A percentile compares a stretch with the other conserved stretches of the same genome.
These are phyloP conservation scores for Xestia c-nigrum DNA, from an alignment of 2,888 invertebrate species.

Conservation along the genomic window DNA sequence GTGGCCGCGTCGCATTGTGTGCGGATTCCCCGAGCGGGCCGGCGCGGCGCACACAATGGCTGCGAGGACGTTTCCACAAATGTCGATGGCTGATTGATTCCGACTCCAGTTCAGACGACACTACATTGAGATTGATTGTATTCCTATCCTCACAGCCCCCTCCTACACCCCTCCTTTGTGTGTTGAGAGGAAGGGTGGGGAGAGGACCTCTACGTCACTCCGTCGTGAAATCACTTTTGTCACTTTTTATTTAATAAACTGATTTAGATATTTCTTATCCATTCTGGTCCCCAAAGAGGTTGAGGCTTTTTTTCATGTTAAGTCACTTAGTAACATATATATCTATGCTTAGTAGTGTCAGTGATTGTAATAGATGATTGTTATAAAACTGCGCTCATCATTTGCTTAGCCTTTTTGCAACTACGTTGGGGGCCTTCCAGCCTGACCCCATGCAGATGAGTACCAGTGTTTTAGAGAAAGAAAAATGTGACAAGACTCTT, in stretches of 20 bases:
- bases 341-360: too few relatives aligned
- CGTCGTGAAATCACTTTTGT: slow-evolving; percentile 3
- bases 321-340: not conserved
- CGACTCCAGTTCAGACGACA: slow-evolving; percentile 64
- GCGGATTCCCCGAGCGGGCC: not conserved
- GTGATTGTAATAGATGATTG: not conserved
- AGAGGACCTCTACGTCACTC: not conserved
- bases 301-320: not conserved
- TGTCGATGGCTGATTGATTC: slow-evolving; percentile 73
- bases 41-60: slow-evolving; percentile 37
- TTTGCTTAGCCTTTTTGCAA: not conserved
- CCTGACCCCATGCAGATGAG: too few relatives aligned
- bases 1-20: slow-evolving; percentile 30
- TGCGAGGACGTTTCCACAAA: slow-evolving; percentile 54
- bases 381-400: not conserved
- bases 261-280: not conserved
- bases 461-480: too few relatives aligned
- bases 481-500: too few relatives aligned
- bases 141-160: slow-evolving; percentile 35
- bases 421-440: too few relatives aligned
- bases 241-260: slow-evolving; percentile 8
- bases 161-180: not conserved
- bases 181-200: not conserved
- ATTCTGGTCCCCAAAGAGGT: not conserved
- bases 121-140: slow-evolving; percentile 73